Percentiles rank a stretch among this genome's conserved stretches.
These are phyloP conservation scores for Enteromius viviparus DNA, from an alignment of 2,797 vertebrate genomes.

Conservation along the genomic window DNA sequence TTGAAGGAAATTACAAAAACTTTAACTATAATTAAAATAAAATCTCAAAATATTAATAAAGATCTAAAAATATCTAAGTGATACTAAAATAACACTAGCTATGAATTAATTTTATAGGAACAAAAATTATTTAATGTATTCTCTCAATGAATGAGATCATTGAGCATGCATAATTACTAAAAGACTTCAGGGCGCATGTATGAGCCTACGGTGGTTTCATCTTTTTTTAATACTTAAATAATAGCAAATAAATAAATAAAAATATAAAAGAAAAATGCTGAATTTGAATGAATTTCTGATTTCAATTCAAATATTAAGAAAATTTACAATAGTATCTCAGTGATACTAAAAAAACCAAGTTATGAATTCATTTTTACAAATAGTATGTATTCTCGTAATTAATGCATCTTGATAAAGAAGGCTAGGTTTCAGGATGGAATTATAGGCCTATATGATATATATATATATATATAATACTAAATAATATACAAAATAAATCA, in stretches of 20 bases:
- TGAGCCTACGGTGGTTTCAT: too few relatives aligned
- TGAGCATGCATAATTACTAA: neutral
- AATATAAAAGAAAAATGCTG: neutral
- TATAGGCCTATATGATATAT: neutral
- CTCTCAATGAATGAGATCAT: neutral
- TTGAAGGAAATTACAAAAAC: too few relatives aligned
- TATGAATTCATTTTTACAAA: too few relatives aligned
- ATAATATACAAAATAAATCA: neutral
- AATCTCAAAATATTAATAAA: too few relatives aligned
- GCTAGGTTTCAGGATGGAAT: neutral
- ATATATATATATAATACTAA: neutral
- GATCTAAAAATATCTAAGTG: neutral
- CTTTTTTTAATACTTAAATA: neutral
- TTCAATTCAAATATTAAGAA: too few relatives aligned
- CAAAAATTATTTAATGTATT: neutral
- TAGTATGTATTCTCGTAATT: too few relatives aligned
- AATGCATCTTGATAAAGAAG: too few relatives aligned
- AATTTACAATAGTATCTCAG: too few relatives aligned
- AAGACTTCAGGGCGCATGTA: neutral
- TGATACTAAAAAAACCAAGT: too few relatives aligned
- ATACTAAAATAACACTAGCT: neutral
- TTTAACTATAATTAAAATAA: too few relatives aligned
- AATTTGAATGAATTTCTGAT: neutral
- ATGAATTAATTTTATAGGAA: neutral
- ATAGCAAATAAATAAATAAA: neutral